Percentiles rank a stretch among this genome's conserved stretches.
phyloP scores from a whole-genome alignment of 1,140 invertebrate species.

The Bombus superbus region DNA sequence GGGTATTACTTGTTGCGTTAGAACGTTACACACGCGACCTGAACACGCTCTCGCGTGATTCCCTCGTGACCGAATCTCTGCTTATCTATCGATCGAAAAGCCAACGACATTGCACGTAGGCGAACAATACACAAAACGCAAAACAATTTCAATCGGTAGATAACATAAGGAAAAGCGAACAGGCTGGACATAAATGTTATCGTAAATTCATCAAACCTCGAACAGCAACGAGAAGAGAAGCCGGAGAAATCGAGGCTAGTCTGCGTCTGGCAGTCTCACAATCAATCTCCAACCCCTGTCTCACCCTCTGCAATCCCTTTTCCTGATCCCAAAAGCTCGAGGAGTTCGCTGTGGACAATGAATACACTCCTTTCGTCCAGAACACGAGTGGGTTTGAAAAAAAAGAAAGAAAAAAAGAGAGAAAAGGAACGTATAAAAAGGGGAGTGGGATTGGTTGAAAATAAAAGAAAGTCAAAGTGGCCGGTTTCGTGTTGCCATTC shows the following conservation, averaged over 20 bases:
- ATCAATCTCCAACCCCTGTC: conserved; percentile 54
- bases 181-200: conserved; percentile 27
- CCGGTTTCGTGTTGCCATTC: neutral
- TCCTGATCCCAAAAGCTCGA: conserved; percentile 37
- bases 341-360: conserved; percentile 68
- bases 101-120: neutral
- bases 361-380: conserved; percentile 45
- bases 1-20: neutral
- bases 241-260: conserved; percentile 19
- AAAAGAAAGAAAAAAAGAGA: neutral
- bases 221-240: neutral
- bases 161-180: too few relatives aligned
- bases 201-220: conserved; percentile 38
- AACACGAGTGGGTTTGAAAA: conserved; percentile 3
- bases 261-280: conserved; percentile 41
- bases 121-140: neutral
- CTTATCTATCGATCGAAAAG: neutral
- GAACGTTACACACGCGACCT: neutral
- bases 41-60: too few relatives aligned
- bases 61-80: too few relatives aligned
- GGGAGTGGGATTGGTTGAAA: neutral
- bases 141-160: conserved; percentile 4
- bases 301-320: conserved; percentile 2
- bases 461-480: conserved; percentile 37
- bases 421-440: neutral